Evolutionary conservation across 2,888 invertebrate genomes (phyloP).

Genomic region (Cyclophora albipunctata): DNA sequence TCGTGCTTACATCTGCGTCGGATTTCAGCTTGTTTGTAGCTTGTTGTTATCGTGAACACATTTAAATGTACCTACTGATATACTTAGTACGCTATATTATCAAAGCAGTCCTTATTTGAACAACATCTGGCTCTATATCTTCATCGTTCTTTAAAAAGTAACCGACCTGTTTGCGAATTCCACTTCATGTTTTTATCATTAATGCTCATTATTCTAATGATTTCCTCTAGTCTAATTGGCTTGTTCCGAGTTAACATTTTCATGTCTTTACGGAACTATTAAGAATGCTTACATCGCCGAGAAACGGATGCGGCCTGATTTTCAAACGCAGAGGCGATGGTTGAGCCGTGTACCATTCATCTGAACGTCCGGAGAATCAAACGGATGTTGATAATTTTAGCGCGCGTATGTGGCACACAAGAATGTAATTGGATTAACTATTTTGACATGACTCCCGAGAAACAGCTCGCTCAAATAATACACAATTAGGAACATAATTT

Average conservation of each 20-base stretch:
- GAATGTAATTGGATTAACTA: slow-evolving; percentile 27
- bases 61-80: too few species aligned
- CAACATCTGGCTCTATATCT: too few species aligned
- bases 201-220: too few species aligned
- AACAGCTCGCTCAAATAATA: slow-evolving; percentile 1
- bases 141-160: too few species aligned
- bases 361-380: slow-evolving; percentile 39
- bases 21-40: slow-evolving; percentile 16
- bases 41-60: too few species aligned
- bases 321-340: slow-evolving; percentile 42
- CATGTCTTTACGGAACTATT: slow-evolving; percentile 38
- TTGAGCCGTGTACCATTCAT: slow-evolving; percentile 44
- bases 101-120: too few species aligned
- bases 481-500: too few species aligned
- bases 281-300: slow-evolving; percentile 50
- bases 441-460: slow-evolving; percentile 23
- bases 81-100: too few species aligned
- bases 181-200: too few species aligned
- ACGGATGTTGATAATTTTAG: slow-evolving; percentile 52
- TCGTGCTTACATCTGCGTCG: slow-evolving; percentile 30
- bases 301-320: slow-evolving; percentile 61
- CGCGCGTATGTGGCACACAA: slow-evolving; percentile 34
- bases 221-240: background rate
- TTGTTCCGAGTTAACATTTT: slow-evolving; percentile 4
- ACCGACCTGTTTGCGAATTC: too few species aligned